Evolutionary conservation across 2,888 invertebrate species (phyloP).

Genomic region (Cantharis rufa): DNA sequence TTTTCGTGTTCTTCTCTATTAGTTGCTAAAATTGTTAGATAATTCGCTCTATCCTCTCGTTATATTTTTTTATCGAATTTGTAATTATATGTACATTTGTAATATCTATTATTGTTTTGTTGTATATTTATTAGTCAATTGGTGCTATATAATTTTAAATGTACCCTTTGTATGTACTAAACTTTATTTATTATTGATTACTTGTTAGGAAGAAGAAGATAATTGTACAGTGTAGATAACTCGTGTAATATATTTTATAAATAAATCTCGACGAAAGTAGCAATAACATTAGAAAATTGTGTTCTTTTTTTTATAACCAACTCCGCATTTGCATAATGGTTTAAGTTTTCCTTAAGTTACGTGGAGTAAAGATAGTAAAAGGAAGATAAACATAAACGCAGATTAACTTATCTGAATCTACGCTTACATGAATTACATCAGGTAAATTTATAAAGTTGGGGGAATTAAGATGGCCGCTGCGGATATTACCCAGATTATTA

Average conservation of each 20-base stretch:
- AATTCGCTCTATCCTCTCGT: constrained; percentile 17
- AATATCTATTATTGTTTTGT: constrained; percentile 36
- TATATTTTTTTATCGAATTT: constrained; percentile 33
- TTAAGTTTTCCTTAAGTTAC: background rate
- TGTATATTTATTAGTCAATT: constrained; percentile 54
- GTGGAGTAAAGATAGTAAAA: constrained; percentile 26
- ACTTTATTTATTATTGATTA: constrained; percentile 43
- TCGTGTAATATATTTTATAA: constrained; percentile 60
- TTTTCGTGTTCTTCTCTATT: constrained; percentile 36
- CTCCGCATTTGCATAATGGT: background rate
- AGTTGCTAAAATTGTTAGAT: constrained; percentile 47
- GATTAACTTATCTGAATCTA: constrained; percentile 36
- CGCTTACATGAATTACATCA: constrained; percentile 35
- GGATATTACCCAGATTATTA: constrained; percentile 26
- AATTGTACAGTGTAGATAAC: constrained; percentile 59
- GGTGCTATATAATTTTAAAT: constrained; percentile 56
- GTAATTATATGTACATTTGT: constrained; percentile 46
- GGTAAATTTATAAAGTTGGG: constrained; percentile 24
- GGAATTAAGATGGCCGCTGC: constrained; percentile 26
- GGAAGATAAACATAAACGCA: constrained; percentile 31
- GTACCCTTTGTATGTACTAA: constrained; percentile 50
- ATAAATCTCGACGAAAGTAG: constrained; percentile 54
- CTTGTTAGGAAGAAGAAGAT: constrained; percentile 46
- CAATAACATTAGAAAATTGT: constrained; percentile 38
- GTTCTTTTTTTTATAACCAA: constrained; percentile 4